These are phyloP conservation scores for Spilosoma lubricipeda DNA, from an alignment of 2,888 invertebrate species.

Conservation along the genomic window DNA sequence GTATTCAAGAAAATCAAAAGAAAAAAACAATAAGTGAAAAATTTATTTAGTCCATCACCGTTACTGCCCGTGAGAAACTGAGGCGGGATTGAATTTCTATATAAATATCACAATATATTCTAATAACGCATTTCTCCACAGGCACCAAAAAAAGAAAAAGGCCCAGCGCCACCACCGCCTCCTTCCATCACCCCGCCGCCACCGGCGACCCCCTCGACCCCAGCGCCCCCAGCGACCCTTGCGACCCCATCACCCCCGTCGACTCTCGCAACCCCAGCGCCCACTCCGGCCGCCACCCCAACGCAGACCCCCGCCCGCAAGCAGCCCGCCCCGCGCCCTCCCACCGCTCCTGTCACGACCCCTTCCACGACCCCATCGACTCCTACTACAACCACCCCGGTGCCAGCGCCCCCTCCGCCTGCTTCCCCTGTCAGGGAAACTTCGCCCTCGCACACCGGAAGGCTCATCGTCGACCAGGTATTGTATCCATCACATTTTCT, in stretches of 20 bases:
- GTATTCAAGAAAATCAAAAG: too few species aligned
- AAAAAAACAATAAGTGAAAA: too few species aligned
- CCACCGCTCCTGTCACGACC: slow-evolving; percentile 28
- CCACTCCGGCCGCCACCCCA: slow-evolving; percentile 49
- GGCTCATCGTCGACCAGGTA: slow-evolving; percentile 73
- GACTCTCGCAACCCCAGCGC: slow-evolving; percentile 18
- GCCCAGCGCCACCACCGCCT: slow-evolving; percentile 88
- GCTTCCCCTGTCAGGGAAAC: slow-evolving; percentile 35
- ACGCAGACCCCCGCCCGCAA: slow-evolving; percentile 41
- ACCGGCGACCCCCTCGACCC: slow-evolving; percentile 48
- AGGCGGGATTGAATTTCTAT: too few species aligned
- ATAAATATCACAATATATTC: neutral
- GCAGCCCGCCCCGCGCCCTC: slow-evolving; percentile 28
- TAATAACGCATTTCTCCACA: slow-evolving; percentile 51
- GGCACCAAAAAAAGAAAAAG: slow-evolving; percentile 93
- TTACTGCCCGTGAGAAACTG: too few species aligned
- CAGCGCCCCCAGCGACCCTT: slow-evolving; percentile 44
- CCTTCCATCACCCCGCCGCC: slow-evolving; percentile 37
- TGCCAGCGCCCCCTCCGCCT: slow-evolving; percentile 21
- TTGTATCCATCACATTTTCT: neutral
- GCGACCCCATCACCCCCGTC: slow-evolving; percentile 37
- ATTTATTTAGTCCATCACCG: too few species aligned
- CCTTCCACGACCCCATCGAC: slow-evolving; percentile 53
- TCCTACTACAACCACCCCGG: slow-evolving; percentile 50
- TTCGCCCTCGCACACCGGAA: slow-evolving; percentile 59